Base-by-base conservation (phyloP, 2,113 vertebrate genomes). In the pig (Sus scrofa) region DNA sequence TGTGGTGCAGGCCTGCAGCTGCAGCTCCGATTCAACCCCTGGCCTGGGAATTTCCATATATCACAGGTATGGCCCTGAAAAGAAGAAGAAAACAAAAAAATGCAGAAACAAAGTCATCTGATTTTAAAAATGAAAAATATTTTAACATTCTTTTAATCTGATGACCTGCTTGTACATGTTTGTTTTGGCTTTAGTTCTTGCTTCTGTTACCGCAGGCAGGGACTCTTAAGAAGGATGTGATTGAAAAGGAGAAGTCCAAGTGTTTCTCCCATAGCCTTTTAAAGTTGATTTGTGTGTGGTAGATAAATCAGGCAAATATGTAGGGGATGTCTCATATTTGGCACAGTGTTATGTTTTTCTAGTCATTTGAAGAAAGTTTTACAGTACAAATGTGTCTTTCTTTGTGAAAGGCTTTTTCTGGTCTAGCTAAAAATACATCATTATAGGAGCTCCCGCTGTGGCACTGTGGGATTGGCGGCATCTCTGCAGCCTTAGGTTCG, bases 121-220 rank as follows among this genome's bases (percentile, higher is more conserved):
- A 90, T 95, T 97, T 97, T 63, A 87, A 65, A 95, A 96, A 85
- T 93, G 71, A 96, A 93, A 95, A 96, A 24, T 78, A 89, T 86
- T 96, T 89, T 89, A 88, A 71, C 67, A 93, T 96, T 90, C 54
- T 19, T 67, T 85, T 71, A 91, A 94, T 96, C 65, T 82, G 39
- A 74, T 95, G 81, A 74, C 62, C 67, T 89, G 71, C 27, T 74
- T 89, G 10, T 70, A 52, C 37, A 37, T 95, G 63, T 67, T 92
- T 95, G 84, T 70, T 96, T 95, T 94, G 86, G 75, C 82, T 82
- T 93, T 93, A 60, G 15, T 79, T 96, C 79, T 91, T 89, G 9
- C 34, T 68, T 94, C 50, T 96, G 10, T 85, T 88, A 78, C 54
- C 19, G 81, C 90, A 77, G n/a, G 32, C 44, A 71, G 74, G 13